Base-by-base conservation (phyloP, 2,888 invertebrate genomes). In the Sarcophaga caerulescens region DNA sequence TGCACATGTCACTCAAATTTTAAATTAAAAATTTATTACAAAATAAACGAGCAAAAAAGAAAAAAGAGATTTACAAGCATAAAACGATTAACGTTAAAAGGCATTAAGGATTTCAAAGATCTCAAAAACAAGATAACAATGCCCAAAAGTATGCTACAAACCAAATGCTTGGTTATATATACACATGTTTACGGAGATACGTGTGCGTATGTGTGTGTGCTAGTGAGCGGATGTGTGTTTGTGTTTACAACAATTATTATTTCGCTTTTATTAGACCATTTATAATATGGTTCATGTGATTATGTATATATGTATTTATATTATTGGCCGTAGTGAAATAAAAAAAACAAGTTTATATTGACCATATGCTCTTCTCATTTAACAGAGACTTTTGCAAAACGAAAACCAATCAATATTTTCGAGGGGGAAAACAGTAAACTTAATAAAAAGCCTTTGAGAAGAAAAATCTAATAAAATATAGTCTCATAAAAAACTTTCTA, bases 381-480 rank as follows among this genome's bases (percentile, higher is more conserved):
- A 81, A 75, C 84, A 84, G 4, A 17, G 52, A 47, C 14, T 47
- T 75, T 75, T 19, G 23, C 23, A 59, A 75, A 63, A 69, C 23
- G 62, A 79, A 82, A 85, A 68, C 75, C 75, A 82, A 82, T 85
- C 85, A 82, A 82, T 85, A 76, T 59, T 57, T 66, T 75, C 75
- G 69, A 76, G 3, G 35, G 35, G 35, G 35, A 2, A 35, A 21
- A 79, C 11, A 66, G 79, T 75, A 81, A 80, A 65, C 23, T 70
- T 52, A 14, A 52, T 52, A 14, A 65, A 44, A 63, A 6, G 25
- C 57, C 44, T 63, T 17, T 60, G 19, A 76, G 19, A 63, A 70
- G 10, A 69, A 21, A 79, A 75, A 35, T 45, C 12, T 52, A 60
- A 25, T 23, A 62, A 35, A 71, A 66, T 47, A 52, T 0, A 25